Conservation (phyloP, 2,113 vertebrate species). For the Aix galericulata region DNA sequence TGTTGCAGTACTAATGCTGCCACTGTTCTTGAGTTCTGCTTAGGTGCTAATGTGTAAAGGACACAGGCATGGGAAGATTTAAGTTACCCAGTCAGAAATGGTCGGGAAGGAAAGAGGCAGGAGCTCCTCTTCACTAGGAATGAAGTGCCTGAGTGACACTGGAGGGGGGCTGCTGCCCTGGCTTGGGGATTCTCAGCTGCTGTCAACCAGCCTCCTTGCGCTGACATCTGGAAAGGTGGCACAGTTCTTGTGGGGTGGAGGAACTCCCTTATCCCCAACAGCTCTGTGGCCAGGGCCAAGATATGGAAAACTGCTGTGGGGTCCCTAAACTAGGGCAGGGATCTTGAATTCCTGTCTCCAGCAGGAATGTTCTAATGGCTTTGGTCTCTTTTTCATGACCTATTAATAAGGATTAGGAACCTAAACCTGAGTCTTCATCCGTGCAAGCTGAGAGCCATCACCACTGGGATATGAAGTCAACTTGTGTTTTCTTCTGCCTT, state of each 20-base stretch:
- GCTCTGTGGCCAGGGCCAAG: background rate
- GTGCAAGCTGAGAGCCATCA: background rate
- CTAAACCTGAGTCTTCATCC: background rate
- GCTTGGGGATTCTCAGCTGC: background rate
- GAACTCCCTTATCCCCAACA: background rate
- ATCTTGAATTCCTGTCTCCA: background rate
- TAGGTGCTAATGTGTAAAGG: background rate
- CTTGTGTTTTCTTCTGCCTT: background rate
- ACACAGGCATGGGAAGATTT: background rate
- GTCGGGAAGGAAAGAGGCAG: background rate
- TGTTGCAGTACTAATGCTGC: background rate
- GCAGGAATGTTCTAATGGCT: background rate
- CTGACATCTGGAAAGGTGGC: background rate
- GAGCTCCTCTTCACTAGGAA: background rate
- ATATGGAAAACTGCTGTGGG: background rate
- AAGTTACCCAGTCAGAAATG: background rate
- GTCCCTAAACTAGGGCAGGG: background rate
- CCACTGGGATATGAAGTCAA: background rate
- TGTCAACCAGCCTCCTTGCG: background rate
- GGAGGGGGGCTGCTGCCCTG: background rate
- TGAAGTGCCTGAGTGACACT: background rate
- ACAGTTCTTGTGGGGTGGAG: background rate
- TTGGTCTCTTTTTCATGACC: background rate
- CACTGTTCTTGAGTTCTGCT: background rate
- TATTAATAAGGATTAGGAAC: background rate